Conservation (phyloP, 1,140 invertebrate species). For the Pygmarrhopalites habei region DNA sequence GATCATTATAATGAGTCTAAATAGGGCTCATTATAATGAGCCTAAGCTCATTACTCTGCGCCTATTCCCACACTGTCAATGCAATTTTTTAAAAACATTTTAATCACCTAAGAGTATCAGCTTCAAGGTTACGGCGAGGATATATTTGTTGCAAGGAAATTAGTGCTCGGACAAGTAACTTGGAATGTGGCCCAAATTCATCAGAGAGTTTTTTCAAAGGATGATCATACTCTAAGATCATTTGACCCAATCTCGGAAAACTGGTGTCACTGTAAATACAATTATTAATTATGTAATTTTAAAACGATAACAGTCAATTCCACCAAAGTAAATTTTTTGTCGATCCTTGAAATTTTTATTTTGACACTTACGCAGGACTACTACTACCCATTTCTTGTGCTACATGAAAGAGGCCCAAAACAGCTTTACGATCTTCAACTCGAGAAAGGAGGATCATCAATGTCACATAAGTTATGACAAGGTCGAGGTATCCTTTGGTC, state of each 20-base stretch:
- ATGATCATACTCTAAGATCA: conserved; percentile 96
- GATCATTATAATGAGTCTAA: too few species aligned
- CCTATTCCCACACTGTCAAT: too few species aligned
- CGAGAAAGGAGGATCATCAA: conserved; percentile 93
- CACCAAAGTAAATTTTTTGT: not conserved
- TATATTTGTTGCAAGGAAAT: conserved; percentile 82
- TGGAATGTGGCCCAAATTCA: conserved; percentile 92
- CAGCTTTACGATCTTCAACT: conserved; percentile 95
- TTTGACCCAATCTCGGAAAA: conserved; percentile 88
- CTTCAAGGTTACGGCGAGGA: conserved; percentile 78
- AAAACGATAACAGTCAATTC: not conserved
- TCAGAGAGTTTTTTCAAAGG: conserved; percentile 93
- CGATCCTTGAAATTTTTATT: not conserved
- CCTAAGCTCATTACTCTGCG: too few species aligned
- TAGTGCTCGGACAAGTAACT: conserved; percentile 74
- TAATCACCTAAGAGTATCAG: conserved; percentile 76
- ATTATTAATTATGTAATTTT: not conserved
- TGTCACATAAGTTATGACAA: conserved; percentile 87
- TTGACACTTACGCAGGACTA: conserved; percentile 61
- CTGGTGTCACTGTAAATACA: conserved; percentile 58
- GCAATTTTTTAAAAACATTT: too few species aligned
- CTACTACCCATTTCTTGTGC: conserved; percentile 89
- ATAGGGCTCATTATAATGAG: too few species aligned
- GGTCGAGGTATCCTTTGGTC: conserved; percentile 89
- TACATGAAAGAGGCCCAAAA: conserved; percentile 92